Evolutionary conservation across 1,140 invertebrate species (phyloP).

Genomic region (Pectinophora gossypiella): DNA sequence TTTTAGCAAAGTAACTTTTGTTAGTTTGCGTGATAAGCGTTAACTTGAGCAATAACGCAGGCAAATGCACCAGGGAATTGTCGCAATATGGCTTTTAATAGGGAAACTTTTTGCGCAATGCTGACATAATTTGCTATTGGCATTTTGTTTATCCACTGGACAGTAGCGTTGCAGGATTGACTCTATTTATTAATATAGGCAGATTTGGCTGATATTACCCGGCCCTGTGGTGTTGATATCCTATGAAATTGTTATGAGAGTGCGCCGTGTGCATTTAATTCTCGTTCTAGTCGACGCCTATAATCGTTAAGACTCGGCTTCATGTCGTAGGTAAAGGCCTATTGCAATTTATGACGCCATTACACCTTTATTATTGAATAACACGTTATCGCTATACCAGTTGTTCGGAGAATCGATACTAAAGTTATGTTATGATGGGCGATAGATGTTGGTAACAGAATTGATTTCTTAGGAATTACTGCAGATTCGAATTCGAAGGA

Average conservation of each 20-base stretch:
- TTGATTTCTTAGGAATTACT: too few species aligned
- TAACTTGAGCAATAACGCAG: conserved; percentile 23
- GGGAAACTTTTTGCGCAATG: conserved; percentile 45
- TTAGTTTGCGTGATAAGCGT: conserved; percentile 12
- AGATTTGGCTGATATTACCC: conserved; percentile 20
- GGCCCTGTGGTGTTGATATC: conserved; percentile 20
- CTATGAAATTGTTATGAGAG: conserved; percentile 33
- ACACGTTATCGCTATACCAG: background rate
- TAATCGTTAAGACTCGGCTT: background rate
- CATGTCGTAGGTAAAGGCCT: background rate
- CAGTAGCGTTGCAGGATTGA: background rate
- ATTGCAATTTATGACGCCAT: background rate
- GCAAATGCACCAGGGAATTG: conserved; percentile 22
- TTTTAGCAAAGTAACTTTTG: background rate
- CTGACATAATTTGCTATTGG: conserved; percentile 7
- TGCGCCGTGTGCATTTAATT: conserved; percentile 21
- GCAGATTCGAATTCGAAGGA: too few species aligned
- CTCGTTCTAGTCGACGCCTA: background rate
- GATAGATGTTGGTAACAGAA: too few species aligned
- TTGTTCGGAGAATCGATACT: background rate
- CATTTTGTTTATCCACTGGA: background rate
- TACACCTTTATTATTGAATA: conserved; percentile 3
- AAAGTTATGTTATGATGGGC: background rate
- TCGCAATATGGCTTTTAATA: conserved; percentile 35
- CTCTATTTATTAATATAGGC: background rate